Evolutionary conservation across 1,140 invertebrate species (phyloP), one percentile per base, ranked within the genome.

Genomic region (Chelonus insularis): DNA sequence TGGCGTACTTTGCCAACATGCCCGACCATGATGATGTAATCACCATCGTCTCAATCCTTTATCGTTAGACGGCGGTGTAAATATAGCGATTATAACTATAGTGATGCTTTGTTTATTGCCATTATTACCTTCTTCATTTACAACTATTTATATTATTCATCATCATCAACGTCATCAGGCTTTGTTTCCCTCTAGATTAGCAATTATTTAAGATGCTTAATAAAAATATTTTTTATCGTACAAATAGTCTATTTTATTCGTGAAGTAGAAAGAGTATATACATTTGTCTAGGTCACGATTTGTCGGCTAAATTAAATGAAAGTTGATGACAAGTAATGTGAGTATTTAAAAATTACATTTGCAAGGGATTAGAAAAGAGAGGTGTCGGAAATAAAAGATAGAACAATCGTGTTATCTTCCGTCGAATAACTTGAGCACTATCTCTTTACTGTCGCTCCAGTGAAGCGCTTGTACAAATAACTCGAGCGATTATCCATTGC

Each of bases 401-500:
- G 4, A 59, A 14, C 20, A 12, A n/a, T 39, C 14, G 5, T 36
- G 20, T 50, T 59, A 50, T 50, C 45, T 14, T 14, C 1, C 45
- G 20, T 59, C 34, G 47, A 29, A 59, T 59, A 50, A 32, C 8
- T 2, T 4, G 18, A 51, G 36, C 43, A 21, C 4, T 48, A 23
- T 59, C 34, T 59, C 20, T 47, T 54, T 59, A 34, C 34, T 47
- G 16, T 39, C 29, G 34, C 34, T 20, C 14, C n/a, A 51, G 12
- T 21, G 25, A 18, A 51, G 37, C 37, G 37, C 11, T 39, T 23
- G 34, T 59, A 29, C 57, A 50, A 59, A 59, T 59, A 59, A 59
- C 47, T 48, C 12, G 34, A 21, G 32, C 57, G 57, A 51, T 59
- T 59, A 59, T 50, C 32, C 47, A 11, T 9, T 59, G 57, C 57